Evolutionary conservation across 2,113 vertebrate genomes (phyloP).

Genomic region (Tamias sibiricus): DNA sequence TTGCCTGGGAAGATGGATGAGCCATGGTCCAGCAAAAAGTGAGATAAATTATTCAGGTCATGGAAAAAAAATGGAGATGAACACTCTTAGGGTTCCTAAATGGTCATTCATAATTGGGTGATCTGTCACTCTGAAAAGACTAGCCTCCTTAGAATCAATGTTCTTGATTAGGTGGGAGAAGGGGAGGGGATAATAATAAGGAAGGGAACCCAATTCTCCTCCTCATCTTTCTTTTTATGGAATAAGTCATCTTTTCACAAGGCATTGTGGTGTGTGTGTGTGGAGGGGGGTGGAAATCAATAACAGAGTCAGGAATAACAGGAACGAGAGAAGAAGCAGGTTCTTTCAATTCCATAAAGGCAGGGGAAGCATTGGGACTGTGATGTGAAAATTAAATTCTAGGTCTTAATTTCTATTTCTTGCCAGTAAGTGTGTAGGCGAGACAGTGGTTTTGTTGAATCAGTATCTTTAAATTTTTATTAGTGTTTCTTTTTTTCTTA

Average conservation of each 20-base stretch:
- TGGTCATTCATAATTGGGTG: not conserved
- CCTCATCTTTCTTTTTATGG: not conserved
- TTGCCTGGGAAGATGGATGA: not conserved
- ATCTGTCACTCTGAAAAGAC: not conserved
- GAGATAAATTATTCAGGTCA: constrained; percentile 49
- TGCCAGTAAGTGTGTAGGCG: not conserved
- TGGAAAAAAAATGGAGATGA: not conserved
- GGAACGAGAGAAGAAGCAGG: not conserved
- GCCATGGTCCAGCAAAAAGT: not conserved
- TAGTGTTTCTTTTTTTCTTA: not conserved
- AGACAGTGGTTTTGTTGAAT: not conserved
- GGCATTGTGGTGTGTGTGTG: too few species aligned
- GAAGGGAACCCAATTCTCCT: not conserved
- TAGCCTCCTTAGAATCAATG: not conserved
- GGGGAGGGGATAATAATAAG: not conserved
- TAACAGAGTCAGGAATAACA: not conserved
- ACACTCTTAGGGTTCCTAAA: constrained; percentile 9
- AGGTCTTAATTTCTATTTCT: not conserved
- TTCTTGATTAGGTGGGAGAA: not conserved
- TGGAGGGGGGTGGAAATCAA: not conserved
- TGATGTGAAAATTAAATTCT: not conserved
- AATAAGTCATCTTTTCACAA: not conserved
- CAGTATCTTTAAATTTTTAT: not conserved
- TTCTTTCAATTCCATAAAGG: not conserved
- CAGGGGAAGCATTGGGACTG: not conserved